Conservation (phyloP, 2,797 vertebrate genomes). For the Odontamblyopus rebecca region DNA sequence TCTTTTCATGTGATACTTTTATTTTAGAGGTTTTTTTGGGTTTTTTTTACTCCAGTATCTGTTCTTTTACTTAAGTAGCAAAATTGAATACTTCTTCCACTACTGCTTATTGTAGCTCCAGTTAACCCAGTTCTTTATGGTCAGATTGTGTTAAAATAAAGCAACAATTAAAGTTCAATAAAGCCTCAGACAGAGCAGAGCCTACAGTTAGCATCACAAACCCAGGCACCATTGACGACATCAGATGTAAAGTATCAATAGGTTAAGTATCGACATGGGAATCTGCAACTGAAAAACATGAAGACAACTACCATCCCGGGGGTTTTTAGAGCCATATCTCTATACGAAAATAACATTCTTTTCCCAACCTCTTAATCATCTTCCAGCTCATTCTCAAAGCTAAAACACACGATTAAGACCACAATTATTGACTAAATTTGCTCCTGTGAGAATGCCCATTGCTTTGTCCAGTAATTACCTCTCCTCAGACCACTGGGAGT, state of each 20-base stretch:
- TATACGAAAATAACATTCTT: constrained; percentile 42
- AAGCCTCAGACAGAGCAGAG: too few relatives aligned
- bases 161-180: too few relatives aligned
- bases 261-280: constrained; percentile 9
- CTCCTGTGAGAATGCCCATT: constrained; percentile 31
- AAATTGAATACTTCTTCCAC: too few relatives aligned
- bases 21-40: too few relatives aligned
- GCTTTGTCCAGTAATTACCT: constrained; percentile 59
- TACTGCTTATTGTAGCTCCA: too few relatives aligned
- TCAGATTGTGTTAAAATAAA: too few relatives aligned
- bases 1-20: too few relatives aligned
- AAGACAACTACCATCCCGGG: constrained; percentile 26
- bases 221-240: too few relatives aligned
- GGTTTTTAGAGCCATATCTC: constrained; percentile 25
- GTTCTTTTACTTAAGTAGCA: too few relatives aligned
- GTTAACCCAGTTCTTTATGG: too few relatives aligned
- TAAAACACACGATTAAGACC: constrained; percentile 55
- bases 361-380: constrained; percentile 49
- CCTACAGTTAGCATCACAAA: too few relatives aligned
- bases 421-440: constrained; percentile 62
- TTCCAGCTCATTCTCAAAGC: constrained; percentile 58
- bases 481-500: constrained; percentile 43
- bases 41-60: too few relatives aligned
- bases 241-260: neutral
- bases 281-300: constrained; percentile 13